Evolutionary conservation across 2,888 invertebrate genomes (phyloP), one percentile per base, ranked within the genome.

Genomic region (Nasonovia ribisnigri): DNA sequence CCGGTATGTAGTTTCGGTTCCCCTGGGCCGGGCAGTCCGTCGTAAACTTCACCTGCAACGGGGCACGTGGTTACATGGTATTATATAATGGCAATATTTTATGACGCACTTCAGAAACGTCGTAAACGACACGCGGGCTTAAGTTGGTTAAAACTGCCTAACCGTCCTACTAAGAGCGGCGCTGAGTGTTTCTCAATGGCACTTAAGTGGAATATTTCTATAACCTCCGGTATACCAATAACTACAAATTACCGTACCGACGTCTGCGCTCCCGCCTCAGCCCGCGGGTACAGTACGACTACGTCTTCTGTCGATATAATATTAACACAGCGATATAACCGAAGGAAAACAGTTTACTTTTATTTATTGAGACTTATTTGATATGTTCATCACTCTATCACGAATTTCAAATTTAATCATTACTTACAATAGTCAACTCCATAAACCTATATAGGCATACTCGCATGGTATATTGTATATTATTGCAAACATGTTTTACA

Each of bases 11-110:
- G 95, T 97, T 97, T 46, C 97, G 96, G 95, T 97, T 97, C 4
- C 97, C 97, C 95, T 97, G 97, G 36, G 97, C 97, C 1, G 97
- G 97, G 90, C 97, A 97, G 87, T 97, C 97, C 95, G 97, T 96
- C 94, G 97, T 97, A 95, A 97, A 97, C 95, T 96, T 96, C 94
- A 96, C 96, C 95, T 96, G 96, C 42, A 94, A 57, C 36, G n/a
- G 29, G 6, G 48, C 11, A n/a, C 16, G 29, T 20, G 77, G 36
- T 36, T 77, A 77, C 16, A 20, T 2, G 2, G 2, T 36, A 77
- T 13, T 54, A 67, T 77, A 77, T n/a, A 67, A 77, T 8, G 77
- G 77, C 36, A 20, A 77, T 3, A 77, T 57, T 57, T 57, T 57
- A 57, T 77, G 77, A 1, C 20, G 8, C 77, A 36, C 36, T 20